Conservation (phyloP, 2,797 vertebrate genomes). For the Discoglossus pictus region DNA sequence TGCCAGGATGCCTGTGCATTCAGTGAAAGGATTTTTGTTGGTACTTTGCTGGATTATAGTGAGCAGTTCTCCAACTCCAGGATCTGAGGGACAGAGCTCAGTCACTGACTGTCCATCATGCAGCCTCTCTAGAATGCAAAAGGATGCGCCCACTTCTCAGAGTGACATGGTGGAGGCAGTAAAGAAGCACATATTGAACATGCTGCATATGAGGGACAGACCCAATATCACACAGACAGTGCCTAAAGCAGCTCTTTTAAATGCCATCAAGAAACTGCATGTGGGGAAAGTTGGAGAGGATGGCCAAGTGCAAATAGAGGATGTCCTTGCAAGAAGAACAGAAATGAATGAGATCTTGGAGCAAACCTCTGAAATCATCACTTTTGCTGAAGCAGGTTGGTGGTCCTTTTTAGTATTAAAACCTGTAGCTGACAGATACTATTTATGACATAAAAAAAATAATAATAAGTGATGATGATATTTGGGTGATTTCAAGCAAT, state of each 20-base stretch:
- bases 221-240: slow-evolving; percentile 91
- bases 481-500: too few species aligned
- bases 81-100: slow-evolving; percentile 68
- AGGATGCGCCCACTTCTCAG: slow-evolving; percentile 76
- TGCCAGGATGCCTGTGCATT: slow-evolving; percentile 80
- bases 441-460: too few species aligned
- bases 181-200: slow-evolving; percentile 92
- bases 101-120: slow-evolving; percentile 83
- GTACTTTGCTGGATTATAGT: slow-evolving; percentile 77
- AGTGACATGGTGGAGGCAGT: slow-evolving; percentile 93
- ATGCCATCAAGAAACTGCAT: slow-evolving; percentile 88
- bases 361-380: slow-evolving; percentile 83
- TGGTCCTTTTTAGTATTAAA: slow-evolving; percentile 34
- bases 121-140: slow-evolving; percentile 77
- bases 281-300: slow-evolving; percentile 87
- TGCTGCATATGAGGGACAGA: slow-evolving; percentile 91
- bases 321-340: slow-evolving; percentile 72
- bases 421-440: too few species aligned
- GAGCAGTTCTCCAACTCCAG: slow-evolving; percentile 78
- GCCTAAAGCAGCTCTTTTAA: slow-evolving; percentile 88
- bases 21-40: slow-evolving; percentile 75
- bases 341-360: slow-evolving; percentile 80
- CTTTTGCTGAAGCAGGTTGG: slow-evolving; percentile 92
- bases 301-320: slow-evolving; percentile 89
- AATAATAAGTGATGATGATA: too few species aligned